Evolutionary conservation across 2,888 invertebrate species (phyloP), one percentile per base, ranked within the genome.

Genomic region (Lamellibrachia satsuma): DNA sequence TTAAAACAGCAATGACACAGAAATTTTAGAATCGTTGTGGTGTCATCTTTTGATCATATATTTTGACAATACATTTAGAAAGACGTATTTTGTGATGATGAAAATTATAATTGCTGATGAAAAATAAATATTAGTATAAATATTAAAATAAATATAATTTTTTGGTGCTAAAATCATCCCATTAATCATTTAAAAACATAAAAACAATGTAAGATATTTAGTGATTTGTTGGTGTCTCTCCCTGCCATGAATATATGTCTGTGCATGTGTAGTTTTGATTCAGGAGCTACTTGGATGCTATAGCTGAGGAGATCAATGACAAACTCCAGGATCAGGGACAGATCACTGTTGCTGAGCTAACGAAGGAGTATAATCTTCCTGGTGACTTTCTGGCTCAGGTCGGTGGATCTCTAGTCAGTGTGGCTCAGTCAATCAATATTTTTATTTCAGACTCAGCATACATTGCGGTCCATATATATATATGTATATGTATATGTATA

Each of bases 221-320:
- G 6, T 75, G 75, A 22, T 75, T 75, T 2, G 6, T 75, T 75
- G 75, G n/a, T 75, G 75, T 75, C 75, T 75, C 75, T 75, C 75
- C n/a, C 75, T 22, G 22, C 75, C 75, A 75, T 22, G 75, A 75
- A 75, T 15, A n/a, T 75, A 22, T 75, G 22, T 75, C 15, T 75
- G 15, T 92, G 55, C n/a, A 11, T 52, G 52, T 52, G 51, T 93
- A 22, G 57, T 92, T 90, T 57, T 91, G 75, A 94, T 95, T 52
- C 93, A 97, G 98, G 95, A 97, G 97, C 92, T 99, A 99, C 96
- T 97, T 98, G 93, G 97, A 97, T 93, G 97, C 97, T 95, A 97
- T 99, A 94, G 98, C 98, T 3, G 98, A 98, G 95, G 99, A 99
- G 93, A 95, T 99, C n/a, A 99, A 99, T 97, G 99, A 99, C 96